Evolutionary conservation across 2,888 invertebrate species (phyloP).

Genomic region (Margaritifera margaritifera): DNA sequence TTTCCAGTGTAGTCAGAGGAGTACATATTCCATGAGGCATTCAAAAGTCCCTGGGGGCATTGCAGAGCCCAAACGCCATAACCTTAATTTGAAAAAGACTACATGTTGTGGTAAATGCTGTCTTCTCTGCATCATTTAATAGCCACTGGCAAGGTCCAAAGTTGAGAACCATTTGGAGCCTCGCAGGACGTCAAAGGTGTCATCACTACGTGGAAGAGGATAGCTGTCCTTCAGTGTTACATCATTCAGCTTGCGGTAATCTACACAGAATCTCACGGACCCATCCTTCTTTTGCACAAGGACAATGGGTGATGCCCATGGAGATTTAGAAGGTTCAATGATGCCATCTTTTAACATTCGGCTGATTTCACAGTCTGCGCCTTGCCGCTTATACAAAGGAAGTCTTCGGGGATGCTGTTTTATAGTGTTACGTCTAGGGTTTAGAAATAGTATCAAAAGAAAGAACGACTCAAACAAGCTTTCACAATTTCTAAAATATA

Average conservation of each 20-base stretch:
- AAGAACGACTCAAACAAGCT: too few relatives aligned
- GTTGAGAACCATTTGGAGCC: conserved; percentile 16
- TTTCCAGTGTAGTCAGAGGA: too few relatives aligned
- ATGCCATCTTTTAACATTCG: conserved; percentile 15
- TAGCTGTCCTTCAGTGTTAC: conserved; percentile 21
- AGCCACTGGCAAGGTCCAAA: conserved; percentile 18
- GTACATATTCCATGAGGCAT: conserved; percentile 8
- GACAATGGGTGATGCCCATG: conserved; percentile 68
- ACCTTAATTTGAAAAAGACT: conserved; percentile 9
- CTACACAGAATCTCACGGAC: conserved; percentile 46
- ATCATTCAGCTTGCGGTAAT: conserved; percentile 50
- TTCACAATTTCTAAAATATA: too few relatives aligned
- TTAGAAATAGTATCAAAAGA: too few relatives aligned
- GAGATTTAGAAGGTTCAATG: conserved; percentile 50
- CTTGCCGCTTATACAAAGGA: conserved; percentile 7
- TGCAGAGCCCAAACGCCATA: conserved; percentile 7
- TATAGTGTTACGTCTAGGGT: too few relatives aligned
- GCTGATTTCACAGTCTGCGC: conserved; percentile 6
- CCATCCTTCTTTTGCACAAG: conserved; percentile 67
- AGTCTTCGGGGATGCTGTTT: conserved; percentile 10
- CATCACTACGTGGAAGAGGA: conserved; percentile 20
- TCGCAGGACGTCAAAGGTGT: conserved; percentile 13
- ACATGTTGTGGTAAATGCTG: conserved; percentile 6
- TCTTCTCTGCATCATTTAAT: conserved; percentile 8
- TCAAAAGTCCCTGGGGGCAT: conserved; percentile 8